Conservation (phyloP, 2,797 vertebrate genomes). For the Tokudaia muenninki region DNA sequence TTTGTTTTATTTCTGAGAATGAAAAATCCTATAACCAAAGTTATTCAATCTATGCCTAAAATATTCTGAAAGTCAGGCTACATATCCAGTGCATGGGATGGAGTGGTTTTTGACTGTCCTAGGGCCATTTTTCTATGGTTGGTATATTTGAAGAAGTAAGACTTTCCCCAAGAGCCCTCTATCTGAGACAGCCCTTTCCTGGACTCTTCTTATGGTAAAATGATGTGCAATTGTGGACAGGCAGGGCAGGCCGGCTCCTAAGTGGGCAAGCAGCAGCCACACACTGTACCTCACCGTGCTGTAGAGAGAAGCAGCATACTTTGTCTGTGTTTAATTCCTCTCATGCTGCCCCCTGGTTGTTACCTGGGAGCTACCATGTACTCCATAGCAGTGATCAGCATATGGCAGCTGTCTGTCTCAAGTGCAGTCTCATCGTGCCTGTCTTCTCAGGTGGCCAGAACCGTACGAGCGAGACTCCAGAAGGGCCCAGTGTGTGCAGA, state of each 20-base stretch:
- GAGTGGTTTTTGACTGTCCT: not conserved
- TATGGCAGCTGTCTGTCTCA: not conserved
- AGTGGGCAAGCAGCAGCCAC: not conserved
- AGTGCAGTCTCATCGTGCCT: not conserved
- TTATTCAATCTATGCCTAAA: constrained; percentile 6
- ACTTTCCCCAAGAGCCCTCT: not conserved
- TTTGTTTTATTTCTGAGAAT: not conserved
- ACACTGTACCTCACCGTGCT: not conserved
- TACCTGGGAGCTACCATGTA: not conserved
- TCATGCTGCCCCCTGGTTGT: not conserved
- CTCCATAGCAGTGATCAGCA: not conserved
- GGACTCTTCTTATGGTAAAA: not conserved
- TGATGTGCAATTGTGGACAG: not conserved
- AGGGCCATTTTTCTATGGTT: constrained; percentile 18
- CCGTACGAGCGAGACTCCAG: not conserved
- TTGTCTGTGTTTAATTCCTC: not conserved
- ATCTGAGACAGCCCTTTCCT: not conserved
- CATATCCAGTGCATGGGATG: not conserved
- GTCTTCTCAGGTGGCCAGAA: not conserved
- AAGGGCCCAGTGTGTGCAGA: not conserved
- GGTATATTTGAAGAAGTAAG: not conserved
- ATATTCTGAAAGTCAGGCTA: not conserved
- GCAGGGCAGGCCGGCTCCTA: not conserved
- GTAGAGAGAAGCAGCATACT: not conserved
- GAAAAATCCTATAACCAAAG: constrained; percentile 27